These are phyloP conservation scores for Vombatus ursinus DNA, from an alignment of 2,113 vertebrate genomes.

Conservation along the genomic window DNA sequence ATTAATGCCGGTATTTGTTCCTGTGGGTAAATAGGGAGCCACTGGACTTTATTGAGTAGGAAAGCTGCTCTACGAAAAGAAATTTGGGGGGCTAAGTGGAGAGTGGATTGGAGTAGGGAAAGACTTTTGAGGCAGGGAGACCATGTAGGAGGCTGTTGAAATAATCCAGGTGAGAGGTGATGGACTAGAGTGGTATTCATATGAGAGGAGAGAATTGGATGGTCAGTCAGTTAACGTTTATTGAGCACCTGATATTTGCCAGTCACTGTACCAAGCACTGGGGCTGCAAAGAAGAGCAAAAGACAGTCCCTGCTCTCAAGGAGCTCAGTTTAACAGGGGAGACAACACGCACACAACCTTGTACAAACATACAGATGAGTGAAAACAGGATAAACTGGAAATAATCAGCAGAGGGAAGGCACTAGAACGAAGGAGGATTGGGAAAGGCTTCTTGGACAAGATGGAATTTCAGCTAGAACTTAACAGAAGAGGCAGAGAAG, in stretches of 20 bases:
- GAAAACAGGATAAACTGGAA: neutral
- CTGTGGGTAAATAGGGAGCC: neutral
- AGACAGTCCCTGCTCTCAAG: neutral
- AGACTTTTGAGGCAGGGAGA: neutral
- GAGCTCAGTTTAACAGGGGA: neutral
- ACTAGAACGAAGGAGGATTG: neutral
- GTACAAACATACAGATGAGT: neutral
- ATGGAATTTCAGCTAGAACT: neutral
- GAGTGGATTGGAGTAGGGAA: neutral
- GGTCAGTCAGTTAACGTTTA: neutral
- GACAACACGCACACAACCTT: neutral
- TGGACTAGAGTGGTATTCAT: neutral
- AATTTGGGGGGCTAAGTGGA: too few relatives aligned
- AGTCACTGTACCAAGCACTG: too few relatives aligned
- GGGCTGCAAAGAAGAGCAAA: neutral
- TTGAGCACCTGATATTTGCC: neutral
- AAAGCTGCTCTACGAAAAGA: neutral
- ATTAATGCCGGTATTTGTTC: too few relatives aligned
- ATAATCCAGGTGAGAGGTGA: neutral
- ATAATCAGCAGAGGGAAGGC: too few relatives aligned
- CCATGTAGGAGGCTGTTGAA: too few relatives aligned
- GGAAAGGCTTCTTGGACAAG: neutral
- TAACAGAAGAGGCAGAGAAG: neutral
- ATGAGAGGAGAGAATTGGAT: neutral
- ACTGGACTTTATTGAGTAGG: too few relatives aligned